phyloP scores from a whole-genome alignment of 2,113 vertebrate species.

The Melanocharis versteri region DNA sequence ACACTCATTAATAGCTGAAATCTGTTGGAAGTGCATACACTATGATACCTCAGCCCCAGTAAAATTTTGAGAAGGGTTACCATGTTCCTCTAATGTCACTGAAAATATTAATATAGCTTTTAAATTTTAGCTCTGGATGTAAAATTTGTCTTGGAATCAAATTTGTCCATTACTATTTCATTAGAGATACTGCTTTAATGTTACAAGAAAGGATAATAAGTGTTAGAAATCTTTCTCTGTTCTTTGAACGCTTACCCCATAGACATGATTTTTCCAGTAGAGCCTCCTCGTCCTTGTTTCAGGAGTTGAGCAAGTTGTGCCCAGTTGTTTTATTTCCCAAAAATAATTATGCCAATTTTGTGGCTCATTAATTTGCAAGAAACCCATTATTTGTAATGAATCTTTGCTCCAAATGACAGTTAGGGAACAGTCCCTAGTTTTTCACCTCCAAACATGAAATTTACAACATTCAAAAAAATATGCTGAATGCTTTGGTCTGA shows the following conservation, averaged over 20 bases:
- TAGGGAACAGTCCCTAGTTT: not conserved
- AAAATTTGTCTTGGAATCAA: not conserved
- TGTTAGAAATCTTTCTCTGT: not conserved
- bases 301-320: not conserved
- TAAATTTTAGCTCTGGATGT: not conserved
- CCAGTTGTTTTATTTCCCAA: not conserved
- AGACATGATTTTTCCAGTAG: not conserved
- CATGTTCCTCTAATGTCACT: not conserved
- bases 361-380: not conserved
- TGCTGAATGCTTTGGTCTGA: fast-evolving
- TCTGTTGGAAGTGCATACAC: not conserved
- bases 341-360: not conserved
- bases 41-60: not conserved
- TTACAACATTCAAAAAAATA: not conserved
- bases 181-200: not conserved
- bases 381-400: not conserved
- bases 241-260: not conserved
- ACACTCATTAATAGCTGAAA: not conserved
- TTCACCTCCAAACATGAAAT: not conserved
- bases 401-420: not conserved
- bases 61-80: not conserved
- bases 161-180: not conserved
- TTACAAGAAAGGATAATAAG: not conserved
- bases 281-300: not conserved
- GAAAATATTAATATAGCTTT: not conserved